Conservation (phyloP, 2,113 vertebrate species). For the Sylvia atricapilla region DNA sequence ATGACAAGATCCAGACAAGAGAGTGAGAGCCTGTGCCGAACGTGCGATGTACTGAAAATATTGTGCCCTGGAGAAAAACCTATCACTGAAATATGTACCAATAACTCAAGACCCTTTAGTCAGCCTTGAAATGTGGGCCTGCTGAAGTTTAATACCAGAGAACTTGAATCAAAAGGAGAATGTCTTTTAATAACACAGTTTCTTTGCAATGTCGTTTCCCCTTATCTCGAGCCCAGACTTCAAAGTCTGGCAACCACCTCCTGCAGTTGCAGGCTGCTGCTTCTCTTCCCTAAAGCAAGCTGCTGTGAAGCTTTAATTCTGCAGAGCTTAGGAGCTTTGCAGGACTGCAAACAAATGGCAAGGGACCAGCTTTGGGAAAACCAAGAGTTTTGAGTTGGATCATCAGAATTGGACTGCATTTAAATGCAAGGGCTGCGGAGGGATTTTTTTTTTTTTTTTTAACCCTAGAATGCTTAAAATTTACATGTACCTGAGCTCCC, state of each 20-base stretch:
- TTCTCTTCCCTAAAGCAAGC: conserved; percentile 14
- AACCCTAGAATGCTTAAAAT: not conserved
- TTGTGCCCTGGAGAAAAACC: conserved; percentile 28
- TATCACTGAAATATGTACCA: conserved; percentile 15
- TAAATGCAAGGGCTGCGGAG: not conserved
- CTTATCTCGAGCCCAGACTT: conserved; percentile 43
- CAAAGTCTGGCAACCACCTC: conserved; percentile 34
- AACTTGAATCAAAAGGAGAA: conserved; percentile 31
- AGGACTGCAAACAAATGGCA: conserved; percentile 17
- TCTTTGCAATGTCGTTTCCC: not conserved
- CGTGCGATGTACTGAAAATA: not conserved
- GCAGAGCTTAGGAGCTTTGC: conserved; percentile 36
- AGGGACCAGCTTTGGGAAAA: not conserved
- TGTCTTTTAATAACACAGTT: conserved; percentile 36
- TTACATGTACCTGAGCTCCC: not conserved
- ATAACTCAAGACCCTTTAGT: conserved; percentile 46
- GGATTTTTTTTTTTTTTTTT: too few relatives aligned
- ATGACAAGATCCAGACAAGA: conserved; percentile 16
- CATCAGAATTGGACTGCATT: not conserved
- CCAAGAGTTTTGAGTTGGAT: not conserved
- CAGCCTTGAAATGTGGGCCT: conserved; percentile 13
- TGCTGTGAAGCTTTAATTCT: conserved; percentile 27
- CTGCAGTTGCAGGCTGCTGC: conserved; percentile 14
- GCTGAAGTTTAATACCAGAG: conserved; percentile 17
- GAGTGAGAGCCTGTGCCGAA: not conserved